Conservation (phyloP, 1,140 invertebrate species). For the Megalopta genalis region DNA sequence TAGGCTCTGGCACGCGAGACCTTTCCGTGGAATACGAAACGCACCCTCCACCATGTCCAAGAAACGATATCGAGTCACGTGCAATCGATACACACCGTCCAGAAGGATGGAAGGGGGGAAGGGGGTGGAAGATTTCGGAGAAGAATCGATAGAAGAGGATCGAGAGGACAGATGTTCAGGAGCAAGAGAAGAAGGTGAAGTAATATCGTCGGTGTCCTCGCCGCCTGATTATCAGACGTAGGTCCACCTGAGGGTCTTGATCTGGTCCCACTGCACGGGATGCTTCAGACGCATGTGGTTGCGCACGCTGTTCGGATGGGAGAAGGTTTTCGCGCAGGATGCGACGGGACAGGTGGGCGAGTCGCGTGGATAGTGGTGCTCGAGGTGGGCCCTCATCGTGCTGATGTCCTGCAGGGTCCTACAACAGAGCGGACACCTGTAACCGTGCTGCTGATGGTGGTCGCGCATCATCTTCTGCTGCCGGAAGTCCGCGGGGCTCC, state of each 20-base stretch:
- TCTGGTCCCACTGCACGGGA: slow-evolving; percentile 88
- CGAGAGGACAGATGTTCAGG: no score
- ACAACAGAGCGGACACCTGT: slow-evolving; percentile 86
- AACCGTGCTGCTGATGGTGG: slow-evolving; percentile 72
- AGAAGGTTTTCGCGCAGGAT: slow-evolving; percentile 86
- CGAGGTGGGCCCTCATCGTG: slow-evolving; percentile 86
- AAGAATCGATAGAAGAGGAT: no score
- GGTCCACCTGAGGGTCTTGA: slow-evolving; percentile 90
- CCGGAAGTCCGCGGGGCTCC: slow-evolving; percentile 67
- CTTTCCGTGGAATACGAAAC: slow-evolving; percentile 16
- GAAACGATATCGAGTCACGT: slow-evolving; percentile 24
- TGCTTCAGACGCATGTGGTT: slow-evolving; percentile 92
- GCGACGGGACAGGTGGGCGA: slow-evolving; percentile 88
- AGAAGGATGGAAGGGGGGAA: no score
- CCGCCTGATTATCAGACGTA: slow-evolving; percentile 73
- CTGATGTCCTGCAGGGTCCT: slow-evolving; percentile 83
- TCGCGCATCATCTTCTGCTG: slow-evolving; percentile 73
- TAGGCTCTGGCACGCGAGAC: slow-evolving; percentile 45
- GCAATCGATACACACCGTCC: slow-evolving; percentile 11
- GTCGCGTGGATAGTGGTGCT: slow-evolving; percentile 90
- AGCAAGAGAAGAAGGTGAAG: not conserved
- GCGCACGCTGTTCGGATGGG: slow-evolving; percentile 90
- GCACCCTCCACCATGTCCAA: slow-evolving; percentile 22
- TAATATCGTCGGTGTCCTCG: not conserved
- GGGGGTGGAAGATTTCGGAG: no score